phyloP scores from a whole-genome alignment of 2,888 invertebrate species.

The Seira sanloemensis region DNA sequence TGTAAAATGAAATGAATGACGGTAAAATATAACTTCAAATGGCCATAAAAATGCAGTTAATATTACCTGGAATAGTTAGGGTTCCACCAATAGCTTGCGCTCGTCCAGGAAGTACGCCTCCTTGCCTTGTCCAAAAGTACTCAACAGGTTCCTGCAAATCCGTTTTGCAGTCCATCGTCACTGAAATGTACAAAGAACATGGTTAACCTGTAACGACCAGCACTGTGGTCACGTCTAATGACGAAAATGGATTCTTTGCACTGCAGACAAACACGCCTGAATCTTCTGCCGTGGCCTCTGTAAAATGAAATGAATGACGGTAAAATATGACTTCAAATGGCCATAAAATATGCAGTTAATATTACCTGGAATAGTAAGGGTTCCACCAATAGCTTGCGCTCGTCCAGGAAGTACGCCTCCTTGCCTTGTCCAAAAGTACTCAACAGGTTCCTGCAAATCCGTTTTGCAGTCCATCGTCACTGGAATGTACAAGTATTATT shows the following conservation, averaged over 20 bases:
- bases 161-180: constrained; percentile 84
- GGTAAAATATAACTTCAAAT: too few species aligned
- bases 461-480: constrained; percentile 84
- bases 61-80: constrained; percentile 81
- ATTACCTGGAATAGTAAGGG: constrained; percentile 81
- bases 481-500: too few species aligned
- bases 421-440: constrained; percentile 87
- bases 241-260: constrained; percentile 82
- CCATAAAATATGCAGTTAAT: too few species aligned
- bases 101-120: constrained; percentile 81
- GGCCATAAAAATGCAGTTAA: too few species aligned
- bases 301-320: constrained; percentile 73
- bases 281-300: constrained; percentile 79
- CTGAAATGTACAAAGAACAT: too few species aligned
- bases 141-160: constrained; percentile 81
- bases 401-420: constrained; percentile 82
- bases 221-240: constrained; percentile 84
- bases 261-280: constrained; percentile 93
- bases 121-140: constrained; percentile 87
- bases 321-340: too few species aligned
- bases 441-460: constrained; percentile 81
- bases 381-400: constrained; percentile 77
- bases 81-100: constrained; percentile 77
- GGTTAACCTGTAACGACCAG: constrained; percentile 84
- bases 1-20: constrained; percentile 73